A percentile compares a stretch with the other conserved stretches of the same genome.
These are phyloP conservation scores for Lycorma delicatula DNA, from an alignment of 1,140 invertebrate genomes.

Conservation along the genomic window DNA sequence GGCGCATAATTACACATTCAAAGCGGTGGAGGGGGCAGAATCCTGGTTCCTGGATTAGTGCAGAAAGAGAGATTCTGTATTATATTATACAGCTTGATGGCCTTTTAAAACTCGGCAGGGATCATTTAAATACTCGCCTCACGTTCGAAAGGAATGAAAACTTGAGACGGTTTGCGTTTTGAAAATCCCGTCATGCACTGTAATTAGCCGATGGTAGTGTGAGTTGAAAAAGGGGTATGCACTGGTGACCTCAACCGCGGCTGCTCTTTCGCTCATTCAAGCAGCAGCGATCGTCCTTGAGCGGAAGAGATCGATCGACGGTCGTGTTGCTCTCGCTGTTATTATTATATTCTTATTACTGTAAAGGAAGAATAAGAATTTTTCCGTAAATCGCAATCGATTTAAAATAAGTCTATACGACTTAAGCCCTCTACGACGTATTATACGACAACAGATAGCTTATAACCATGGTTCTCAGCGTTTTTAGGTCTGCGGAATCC, in stretches of 20 bases:
- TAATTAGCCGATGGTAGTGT: neutral
- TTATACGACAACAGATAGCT: no score
- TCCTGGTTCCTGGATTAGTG: neutral
- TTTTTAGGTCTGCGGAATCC: no score
- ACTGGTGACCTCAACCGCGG: no score
- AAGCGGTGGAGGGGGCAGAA: no score
- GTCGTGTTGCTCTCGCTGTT: no score
- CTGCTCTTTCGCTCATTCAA: neutral
- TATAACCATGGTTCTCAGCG: no score
- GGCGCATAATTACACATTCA: no score
- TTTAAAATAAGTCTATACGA: no score
- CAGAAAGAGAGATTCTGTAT: neutral
- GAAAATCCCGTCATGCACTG: neutral
- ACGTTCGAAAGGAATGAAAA: neutral
- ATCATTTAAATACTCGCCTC: neutral
- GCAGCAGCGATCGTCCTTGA: neutral
- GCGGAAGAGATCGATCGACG: neutral
- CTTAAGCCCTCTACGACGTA: no score
- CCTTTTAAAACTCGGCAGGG: neutral
- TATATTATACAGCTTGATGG: conserved; percentile 1
- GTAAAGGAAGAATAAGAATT: no score
- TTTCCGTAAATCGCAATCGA: no score
- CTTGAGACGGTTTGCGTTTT: neutral
- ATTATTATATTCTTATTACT: no score
- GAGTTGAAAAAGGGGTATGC: neutral